These are phyloP conservation scores for Acanthosepion lycidas DNA, from an alignment of 2,888 invertebrate genomes.

Conservation along the genomic window DNA sequence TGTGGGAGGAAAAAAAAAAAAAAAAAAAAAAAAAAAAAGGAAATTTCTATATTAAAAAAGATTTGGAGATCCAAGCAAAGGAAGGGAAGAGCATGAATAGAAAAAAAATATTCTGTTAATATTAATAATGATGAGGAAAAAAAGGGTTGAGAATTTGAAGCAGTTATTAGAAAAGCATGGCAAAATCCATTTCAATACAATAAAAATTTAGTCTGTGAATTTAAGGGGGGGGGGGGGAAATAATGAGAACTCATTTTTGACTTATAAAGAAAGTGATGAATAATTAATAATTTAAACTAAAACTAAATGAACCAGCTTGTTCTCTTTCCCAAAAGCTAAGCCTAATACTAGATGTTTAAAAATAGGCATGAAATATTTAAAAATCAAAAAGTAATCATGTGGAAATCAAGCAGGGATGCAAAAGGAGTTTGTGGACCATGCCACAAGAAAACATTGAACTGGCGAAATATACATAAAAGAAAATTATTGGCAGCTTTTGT, in stretches of 20 bases:
- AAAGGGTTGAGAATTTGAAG: not conserved
- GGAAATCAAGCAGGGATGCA: not conserved
- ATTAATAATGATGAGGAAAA: not conserved
- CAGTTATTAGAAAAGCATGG: not conserved
- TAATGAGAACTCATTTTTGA: not conserved
- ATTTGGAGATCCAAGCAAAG: constrained; percentile 1
- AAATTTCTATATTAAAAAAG: not conserved
- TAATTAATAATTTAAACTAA: not conserved
- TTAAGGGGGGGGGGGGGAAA: not conserved
- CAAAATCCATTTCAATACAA: not conserved
- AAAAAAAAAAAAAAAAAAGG: not conserved
- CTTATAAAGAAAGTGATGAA: not conserved
- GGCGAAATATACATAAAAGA: not conserved
- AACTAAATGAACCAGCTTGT: not conserved
- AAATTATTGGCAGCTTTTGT: not conserved
- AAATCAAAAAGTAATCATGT: not conserved
- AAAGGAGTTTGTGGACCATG: not conserved
- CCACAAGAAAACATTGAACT: not conserved
- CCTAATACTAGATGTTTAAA: not conserved
- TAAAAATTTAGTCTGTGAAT: not conserved
- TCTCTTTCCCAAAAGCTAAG: not conserved
- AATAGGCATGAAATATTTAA: not conserved
- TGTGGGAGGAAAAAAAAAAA: no score
- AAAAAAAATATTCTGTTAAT: not conserved
- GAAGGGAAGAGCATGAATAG: not conserved